A percentile compares a stretch with the other conserved stretches of the same genome.
These are phyloP conservation scores for Leptinotarsa undecemlineata DNA, from an alignment of 1,140 invertebrate species.

Conservation along the genomic window DNA sequence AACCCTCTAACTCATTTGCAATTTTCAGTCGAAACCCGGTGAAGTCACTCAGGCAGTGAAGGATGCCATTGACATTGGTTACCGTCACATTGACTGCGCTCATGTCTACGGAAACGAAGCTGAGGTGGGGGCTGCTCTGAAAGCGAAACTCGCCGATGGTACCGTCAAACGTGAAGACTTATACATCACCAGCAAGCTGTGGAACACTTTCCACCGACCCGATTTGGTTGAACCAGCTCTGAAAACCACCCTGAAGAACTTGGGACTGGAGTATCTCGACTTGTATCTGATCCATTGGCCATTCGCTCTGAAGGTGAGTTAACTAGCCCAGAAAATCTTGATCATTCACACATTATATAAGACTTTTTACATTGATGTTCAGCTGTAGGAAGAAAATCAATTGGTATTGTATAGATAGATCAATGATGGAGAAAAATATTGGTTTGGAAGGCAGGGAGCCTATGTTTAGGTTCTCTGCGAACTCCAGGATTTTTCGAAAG, in stretches of 20 bases:
- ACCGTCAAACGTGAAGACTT: slow-evolving; percentile 70
- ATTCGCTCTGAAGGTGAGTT: slow-evolving; percentile 54
- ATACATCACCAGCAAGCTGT: slow-evolving; percentile 69
- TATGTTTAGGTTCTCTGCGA: no score
- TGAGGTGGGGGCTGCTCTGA: slow-evolving; percentile 78
- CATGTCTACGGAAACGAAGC: slow-evolving; percentile 77
- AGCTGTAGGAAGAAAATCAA: no score
- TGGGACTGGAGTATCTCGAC: slow-evolving; percentile 75
- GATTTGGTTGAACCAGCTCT: slow-evolving; percentile 65
- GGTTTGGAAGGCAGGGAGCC: no score
- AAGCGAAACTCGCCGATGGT: slow-evolving; percentile 72
- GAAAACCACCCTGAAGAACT: slow-evolving; percentile 64
- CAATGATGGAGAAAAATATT: no score
- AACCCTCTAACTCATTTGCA: neutral
- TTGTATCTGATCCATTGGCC: slow-evolving; percentile 83
- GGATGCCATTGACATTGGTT: slow-evolving; percentile 72
- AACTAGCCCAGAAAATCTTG: neutral
- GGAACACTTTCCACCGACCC: slow-evolving; percentile 67
- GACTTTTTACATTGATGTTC: no score
- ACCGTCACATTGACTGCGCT: slow-evolving; percentile 73
- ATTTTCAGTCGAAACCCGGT: slow-evolving; percentile 66
- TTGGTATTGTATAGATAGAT: no score
- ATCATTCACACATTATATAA: no score
- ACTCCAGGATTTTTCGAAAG: no score
- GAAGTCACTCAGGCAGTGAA: slow-evolving; percentile 76